Conservation (phyloP, 1,140 invertebrate genomes). For the Artemia franciscana region DNA sequence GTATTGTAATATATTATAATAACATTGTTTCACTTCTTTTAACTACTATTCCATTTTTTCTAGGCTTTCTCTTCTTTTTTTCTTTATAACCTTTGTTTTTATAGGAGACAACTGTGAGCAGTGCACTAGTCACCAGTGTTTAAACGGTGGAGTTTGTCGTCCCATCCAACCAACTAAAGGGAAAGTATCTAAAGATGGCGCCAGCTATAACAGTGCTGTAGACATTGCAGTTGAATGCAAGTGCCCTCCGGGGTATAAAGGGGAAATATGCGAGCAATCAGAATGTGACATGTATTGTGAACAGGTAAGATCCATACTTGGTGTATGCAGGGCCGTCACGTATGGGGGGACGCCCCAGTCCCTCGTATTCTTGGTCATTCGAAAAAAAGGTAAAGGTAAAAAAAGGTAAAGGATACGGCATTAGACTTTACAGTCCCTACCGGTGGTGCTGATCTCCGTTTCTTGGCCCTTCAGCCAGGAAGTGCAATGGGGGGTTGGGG, state of each 20-base stretch:
- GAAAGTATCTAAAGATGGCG: slow-evolving; percentile 3
- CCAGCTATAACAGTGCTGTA: slow-evolving; percentile 8
- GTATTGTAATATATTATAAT: too few relatives aligned
- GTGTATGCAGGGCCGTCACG: too few relatives aligned
- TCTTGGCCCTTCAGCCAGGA: too few relatives aligned
- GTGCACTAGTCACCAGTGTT: slow-evolving; percentile 10
- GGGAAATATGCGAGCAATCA: slow-evolving; percentile 20
- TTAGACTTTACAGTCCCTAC: too few relatives aligned
- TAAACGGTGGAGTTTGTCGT: slow-evolving; percentile 10
- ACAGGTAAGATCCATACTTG: slow-evolving; percentile 14
- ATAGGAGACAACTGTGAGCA: slow-evolving; percentile 10
- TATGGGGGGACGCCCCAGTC: too few relatives aligned
- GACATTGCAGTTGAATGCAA: slow-evolving; percentile 15
- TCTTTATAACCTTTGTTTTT: slow-evolving; percentile 8
- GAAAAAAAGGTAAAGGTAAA: too few relatives aligned
- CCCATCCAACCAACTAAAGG: slow-evolving; percentile 1
- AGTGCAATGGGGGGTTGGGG: too few relatives aligned
- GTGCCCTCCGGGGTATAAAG: slow-evolving; percentile 20
- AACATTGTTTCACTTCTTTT: too few relatives aligned
- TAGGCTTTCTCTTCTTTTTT: not conserved
- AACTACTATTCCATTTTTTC: too few relatives aligned
- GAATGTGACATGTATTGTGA: slow-evolving; percentile 20
- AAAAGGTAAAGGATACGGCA: too few relatives aligned
- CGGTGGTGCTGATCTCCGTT: too few relatives aligned
- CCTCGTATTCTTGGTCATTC: too few relatives aligned